phyloP scores from a whole-genome alignment of 2,797 vertebrate species.

The Xiphorhynchus erythropygius region DNA sequence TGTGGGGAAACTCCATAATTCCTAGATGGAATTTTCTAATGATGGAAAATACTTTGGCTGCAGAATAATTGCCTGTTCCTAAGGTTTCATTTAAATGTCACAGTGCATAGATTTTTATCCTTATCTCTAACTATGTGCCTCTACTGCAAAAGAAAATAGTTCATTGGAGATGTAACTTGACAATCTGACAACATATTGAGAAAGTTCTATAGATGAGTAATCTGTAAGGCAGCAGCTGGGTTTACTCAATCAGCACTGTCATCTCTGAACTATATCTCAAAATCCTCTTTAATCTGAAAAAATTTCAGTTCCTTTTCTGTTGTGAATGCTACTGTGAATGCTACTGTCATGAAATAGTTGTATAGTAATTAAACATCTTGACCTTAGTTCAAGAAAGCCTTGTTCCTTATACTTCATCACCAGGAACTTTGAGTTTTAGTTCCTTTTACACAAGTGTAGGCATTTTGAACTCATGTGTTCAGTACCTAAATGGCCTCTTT shows the following conservation, averaged over 20 bases:
- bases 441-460: neutral
- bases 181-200: neutral
- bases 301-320: neutral
- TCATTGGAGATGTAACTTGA: neutral
- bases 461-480: neutral
- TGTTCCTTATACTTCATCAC: neutral
- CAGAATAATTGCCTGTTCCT: neutral
- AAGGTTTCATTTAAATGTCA: neutral
- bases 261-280: neutral
- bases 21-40: neutral
- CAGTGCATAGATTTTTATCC: neutral
- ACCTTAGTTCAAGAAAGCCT: neutral
- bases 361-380: neutral
- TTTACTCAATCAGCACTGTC: neutral
- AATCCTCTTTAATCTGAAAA: neutral
- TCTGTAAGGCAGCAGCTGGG: neutral
- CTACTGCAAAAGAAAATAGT: neutral
- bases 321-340: neutral
- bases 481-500: neutral
- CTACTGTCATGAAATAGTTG: neutral
- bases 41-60: neutral
- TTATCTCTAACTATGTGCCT: neutral
- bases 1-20: neutral
- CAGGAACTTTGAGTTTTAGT: neutral
- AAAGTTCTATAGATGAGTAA: constrained; percentile 17